A percentile compares a stretch with the other conserved stretches of the same genome.
Evolutionary conservation across 2,797 vertebrate species (phyloP).

Genomic region (Amniataba percoides): DNA sequence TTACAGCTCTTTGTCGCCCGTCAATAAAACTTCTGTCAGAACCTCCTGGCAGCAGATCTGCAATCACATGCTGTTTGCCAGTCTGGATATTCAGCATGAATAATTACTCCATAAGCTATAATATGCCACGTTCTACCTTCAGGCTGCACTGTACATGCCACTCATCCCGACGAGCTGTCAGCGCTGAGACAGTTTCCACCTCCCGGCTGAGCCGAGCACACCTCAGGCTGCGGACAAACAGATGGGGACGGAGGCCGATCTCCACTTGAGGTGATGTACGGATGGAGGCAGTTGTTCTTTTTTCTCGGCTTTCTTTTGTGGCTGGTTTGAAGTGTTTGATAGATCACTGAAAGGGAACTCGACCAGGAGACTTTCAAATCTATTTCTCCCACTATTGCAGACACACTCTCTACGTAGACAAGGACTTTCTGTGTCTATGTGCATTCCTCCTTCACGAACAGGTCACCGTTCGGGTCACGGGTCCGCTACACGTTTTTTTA

Average conservation of each 20-base stretch:
- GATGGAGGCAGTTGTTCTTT: constrained; percentile 3
- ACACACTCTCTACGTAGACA: too few species aligned
- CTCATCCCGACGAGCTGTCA: constrained; percentile 39
- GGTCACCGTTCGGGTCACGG: too few species aligned
- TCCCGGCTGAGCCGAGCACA: constrained; percentile 8
- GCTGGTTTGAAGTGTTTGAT: not conserved
- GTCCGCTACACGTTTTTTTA: too few species aligned
- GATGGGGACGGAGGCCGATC: constrained; percentile 15
- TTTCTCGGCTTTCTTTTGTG: not conserved
- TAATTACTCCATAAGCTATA: constrained; percentile 24
- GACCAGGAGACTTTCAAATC: too few species aligned
- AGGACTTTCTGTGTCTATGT: too few species aligned
- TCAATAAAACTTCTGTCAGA: constrained; percentile 23
- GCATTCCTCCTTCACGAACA: too few species aligned
- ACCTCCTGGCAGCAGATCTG: constrained; percentile 22
- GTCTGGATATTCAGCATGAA: constrained; percentile 25
- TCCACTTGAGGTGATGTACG: not conserved
- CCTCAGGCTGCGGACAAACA: constrained; percentile 18
- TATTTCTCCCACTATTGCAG: too few species aligned
- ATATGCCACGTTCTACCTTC: constrained; percentile 43
- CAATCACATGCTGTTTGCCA: constrained; percentile 43
- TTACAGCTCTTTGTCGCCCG: constrained; percentile 18
- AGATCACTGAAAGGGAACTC: not conserved
- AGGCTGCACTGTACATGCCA: constrained; percentile 34
- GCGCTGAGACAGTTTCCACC: constrained; percentile 9